Evolutionary conservation across 2,888 invertebrate genomes (phyloP).

Genomic region (Smittia aterrima): DNA sequence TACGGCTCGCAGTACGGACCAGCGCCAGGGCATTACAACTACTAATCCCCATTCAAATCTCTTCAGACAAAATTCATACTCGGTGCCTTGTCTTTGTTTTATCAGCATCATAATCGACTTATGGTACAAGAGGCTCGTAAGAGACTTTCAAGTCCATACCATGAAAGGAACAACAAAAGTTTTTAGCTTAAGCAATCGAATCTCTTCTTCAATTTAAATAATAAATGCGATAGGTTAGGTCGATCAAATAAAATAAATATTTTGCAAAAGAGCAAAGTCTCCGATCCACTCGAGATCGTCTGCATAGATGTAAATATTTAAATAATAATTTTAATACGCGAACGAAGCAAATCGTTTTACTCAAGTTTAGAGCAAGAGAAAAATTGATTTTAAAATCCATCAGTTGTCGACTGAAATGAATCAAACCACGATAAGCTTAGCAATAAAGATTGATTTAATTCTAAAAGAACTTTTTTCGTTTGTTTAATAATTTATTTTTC

Average conservation of each 20-base stretch:
- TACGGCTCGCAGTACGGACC: constrained; percentile 86
- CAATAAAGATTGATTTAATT: constrained; percentile 8
- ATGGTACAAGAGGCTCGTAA: not conserved
- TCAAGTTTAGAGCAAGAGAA: not conserved
- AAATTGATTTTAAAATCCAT: not conserved
- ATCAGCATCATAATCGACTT: not conserved
- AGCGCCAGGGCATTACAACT: constrained; percentile 76
- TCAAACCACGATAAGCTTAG: not conserved
- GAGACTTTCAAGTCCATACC: not conserved
- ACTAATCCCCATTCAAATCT: constrained; percentile 58
- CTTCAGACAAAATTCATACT: constrained; percentile 21
- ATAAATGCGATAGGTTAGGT: constrained; percentile 13
- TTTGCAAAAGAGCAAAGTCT: not conserved
- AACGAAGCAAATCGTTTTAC: not conserved
- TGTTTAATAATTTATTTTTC: not conserved
- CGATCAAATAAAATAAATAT: not conserved
- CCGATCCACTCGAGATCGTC: not conserved
- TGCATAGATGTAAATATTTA: constrained; percentile 23
- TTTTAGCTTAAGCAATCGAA: constrained; percentile 4
- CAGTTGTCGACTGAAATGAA: not conserved
- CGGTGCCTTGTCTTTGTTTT: constrained; percentile 36
- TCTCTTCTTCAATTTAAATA: constrained; percentile 1
- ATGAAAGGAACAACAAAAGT: not conserved
- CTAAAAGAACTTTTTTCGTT: not conserved
- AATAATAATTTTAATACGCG: not conserved